phyloP scores from a whole-genome alignment of 2,888 invertebrate species.

The Palloptera scutellata region DNA sequence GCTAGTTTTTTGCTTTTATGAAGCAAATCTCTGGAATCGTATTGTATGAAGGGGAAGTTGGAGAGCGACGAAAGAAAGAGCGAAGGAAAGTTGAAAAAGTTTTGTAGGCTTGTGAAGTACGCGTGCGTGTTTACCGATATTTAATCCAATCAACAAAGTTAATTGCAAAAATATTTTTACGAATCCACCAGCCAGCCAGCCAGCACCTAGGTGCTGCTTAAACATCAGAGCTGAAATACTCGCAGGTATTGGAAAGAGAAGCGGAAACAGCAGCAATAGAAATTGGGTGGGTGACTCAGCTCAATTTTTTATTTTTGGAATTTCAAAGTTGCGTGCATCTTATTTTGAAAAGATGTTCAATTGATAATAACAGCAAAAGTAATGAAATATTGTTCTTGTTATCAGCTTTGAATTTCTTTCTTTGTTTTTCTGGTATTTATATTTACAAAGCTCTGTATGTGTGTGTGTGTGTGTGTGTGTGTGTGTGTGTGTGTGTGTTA shows the following conservation, averaged over 20 bases:
- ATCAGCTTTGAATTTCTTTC: constrained; percentile 21
- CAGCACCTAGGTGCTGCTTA: too few species aligned
- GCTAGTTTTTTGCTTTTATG: too few species aligned
- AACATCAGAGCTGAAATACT: too few species aligned
- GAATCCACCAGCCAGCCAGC: too few species aligned
- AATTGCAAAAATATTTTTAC: constrained; percentile 46
- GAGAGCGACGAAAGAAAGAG: too few species aligned
- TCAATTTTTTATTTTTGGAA: background rate
- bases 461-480: constrained; percentile 19
- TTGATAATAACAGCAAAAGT: constrained; percentile 11
- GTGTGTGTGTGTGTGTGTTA: too few species aligned
- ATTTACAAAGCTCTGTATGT: constrained; percentile 17
- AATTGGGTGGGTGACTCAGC: too few species aligned
- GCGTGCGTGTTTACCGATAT: constrained; percentile 55
- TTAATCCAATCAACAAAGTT: constrained; percentile 53
- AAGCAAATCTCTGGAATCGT: too few species aligned
- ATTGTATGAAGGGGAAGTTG: too few species aligned
- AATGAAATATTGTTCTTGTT: constrained; percentile 29
- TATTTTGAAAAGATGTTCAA: constrained; percentile 15
- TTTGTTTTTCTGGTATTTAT: constrained; percentile 28
- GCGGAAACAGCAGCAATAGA: too few species aligned
- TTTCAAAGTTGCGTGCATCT: constrained; percentile 16
- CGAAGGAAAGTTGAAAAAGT: too few species aligned
- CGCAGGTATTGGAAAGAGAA: too few species aligned
- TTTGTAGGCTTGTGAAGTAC: constrained; percentile 10